These are phyloP conservation scores for Aphodius sticticus DNA, from an alignment of 2,888 invertebrate species.

Conservation along the genomic window DNA sequence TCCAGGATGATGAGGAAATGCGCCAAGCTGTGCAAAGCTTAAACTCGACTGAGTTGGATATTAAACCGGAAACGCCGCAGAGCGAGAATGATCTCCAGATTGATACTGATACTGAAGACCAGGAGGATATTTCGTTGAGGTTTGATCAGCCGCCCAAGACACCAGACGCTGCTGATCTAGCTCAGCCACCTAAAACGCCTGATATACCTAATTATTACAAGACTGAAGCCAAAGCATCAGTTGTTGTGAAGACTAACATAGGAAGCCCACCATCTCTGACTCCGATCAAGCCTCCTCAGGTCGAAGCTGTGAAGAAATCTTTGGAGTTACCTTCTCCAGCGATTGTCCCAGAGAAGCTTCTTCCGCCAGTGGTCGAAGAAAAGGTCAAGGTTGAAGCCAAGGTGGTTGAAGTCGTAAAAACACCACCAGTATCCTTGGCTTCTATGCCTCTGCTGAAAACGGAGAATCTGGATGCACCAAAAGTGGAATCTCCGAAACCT, in stretches of 20 bases:
- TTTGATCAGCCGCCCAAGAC: constrained; percentile 61
- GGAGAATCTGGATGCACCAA: constrained; percentile 18
- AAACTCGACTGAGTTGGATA: constrained; percentile 71
- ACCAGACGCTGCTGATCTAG: constrained; percentile 62
- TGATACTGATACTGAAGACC: constrained; percentile 86
- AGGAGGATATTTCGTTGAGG: constrained; percentile 64
- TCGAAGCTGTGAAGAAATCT: not conserved
- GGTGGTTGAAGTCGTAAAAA: constrained; percentile 19
- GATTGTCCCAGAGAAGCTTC: constrained; percentile 9
- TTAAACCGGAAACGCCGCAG: constrained; percentile 85
- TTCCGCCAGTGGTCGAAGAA: constrained; percentile 19
- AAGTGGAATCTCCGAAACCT: constrained; percentile 22
- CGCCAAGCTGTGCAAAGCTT: constrained; percentile 84
- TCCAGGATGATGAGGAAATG: constrained; percentile 86
- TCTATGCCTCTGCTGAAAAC: constrained; percentile 33
- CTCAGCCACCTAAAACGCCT: constrained; percentile 65
- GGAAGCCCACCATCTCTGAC: constrained; percentile 57
- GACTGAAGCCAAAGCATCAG: constrained; percentile 45
- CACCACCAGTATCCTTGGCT: constrained; percentile 27
- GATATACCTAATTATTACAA: constrained; percentile 65
- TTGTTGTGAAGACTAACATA: constrained; percentile 46
- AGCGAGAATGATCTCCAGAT: constrained; percentile 86
- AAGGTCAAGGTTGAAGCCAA: not conserved
- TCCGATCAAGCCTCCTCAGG: constrained; percentile 50
- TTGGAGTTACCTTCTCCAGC: not conserved